Evolutionary conservation across 2,113 vertebrate genomes (phyloP).

Genomic region (Clarias gariepinus): DNA sequence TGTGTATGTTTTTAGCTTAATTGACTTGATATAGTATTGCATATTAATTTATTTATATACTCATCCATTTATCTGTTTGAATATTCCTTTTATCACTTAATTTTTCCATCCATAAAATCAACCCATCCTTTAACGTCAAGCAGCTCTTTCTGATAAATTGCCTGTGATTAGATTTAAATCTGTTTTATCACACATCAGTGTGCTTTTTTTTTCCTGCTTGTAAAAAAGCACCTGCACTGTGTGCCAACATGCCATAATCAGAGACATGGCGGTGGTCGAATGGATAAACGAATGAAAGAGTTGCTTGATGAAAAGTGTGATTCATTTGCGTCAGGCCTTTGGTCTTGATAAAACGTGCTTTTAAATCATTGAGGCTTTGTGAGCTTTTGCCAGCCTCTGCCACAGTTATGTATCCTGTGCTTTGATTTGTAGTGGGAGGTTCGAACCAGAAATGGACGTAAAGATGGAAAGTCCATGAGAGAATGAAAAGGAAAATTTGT

Average conservation of each 20-base stretch:
- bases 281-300: constrained; percentile 21
- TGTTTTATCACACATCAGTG: not conserved
- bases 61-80: not conserved
- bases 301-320: constrained; percentile 19
- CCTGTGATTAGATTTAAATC: constrained; percentile 6
- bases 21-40: not conserved
- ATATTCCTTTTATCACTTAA: not conserved
- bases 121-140: not conserved
- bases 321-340: constrained; percentile 21
- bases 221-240: constrained; percentile 8
- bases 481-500: not conserved
- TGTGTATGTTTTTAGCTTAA: not conserved
- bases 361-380: constrained; percentile 4
- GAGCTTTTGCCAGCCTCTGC: not conserved
- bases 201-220: not conserved
- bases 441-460: not conserved
- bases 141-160: not conserved
- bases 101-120: not conserved
- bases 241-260: constrained; percentile 3
- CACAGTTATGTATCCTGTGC: not conserved
- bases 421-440: not conserved
- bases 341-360: not conserved
- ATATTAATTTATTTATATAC: not conserved
- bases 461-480: not conserved
- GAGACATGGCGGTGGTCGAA: not conserved